Base-by-base conservation (phyloP, 2,888 invertebrate species). In the Brachyopa scutellaris region DNA sequence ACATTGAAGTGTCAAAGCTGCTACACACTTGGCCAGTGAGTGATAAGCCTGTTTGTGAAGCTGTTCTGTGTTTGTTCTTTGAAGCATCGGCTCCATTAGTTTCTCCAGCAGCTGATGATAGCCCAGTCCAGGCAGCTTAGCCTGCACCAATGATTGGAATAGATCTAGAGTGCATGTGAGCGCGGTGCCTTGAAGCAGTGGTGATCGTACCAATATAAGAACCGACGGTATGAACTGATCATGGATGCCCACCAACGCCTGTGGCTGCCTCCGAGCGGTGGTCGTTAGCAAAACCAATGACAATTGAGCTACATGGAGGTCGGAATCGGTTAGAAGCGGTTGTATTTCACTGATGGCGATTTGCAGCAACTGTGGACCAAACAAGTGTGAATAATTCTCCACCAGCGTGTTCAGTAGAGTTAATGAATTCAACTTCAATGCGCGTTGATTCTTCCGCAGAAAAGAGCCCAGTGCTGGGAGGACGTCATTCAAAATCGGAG, bases 21-120 rank as follows among this genome's bases (percentile, higher is more conserved):
- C 98, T 62, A 98, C 97, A 90, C 98, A 98, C 90, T 99, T 98
- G 4, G 99, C 98, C 86, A 99, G 92, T 19, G 98, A 98, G 90
- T 98, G 97, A 91, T 96, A 98, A 13, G 98, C 98, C 90, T 93
- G 93, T 85, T 94, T 94, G 86, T 93, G 93, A 77, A 93, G 92
- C 86, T 92, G 92, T 66, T 92, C 91, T 31, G 91, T 90, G 33
- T 91, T 85, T 53, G 84, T 90, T 83, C 90, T 90, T 66, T 90
- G 90, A 73, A 91, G 82, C 3, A 96, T 94, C 0, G 96, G 96
- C 66, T 94, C 93, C 84, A 96, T 93, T 17, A 97, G 91, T 91
- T 95, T 92, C 61, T 93, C 92, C 38, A 98, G 91, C 69, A 99
- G 91, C 85, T 96, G 95, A 84, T 95, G 94, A 85, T 97, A 97